phyloP scores from a whole-genome alignment of 2,797 vertebrate genomes.

The Sebastes hopkinsi region DNA sequence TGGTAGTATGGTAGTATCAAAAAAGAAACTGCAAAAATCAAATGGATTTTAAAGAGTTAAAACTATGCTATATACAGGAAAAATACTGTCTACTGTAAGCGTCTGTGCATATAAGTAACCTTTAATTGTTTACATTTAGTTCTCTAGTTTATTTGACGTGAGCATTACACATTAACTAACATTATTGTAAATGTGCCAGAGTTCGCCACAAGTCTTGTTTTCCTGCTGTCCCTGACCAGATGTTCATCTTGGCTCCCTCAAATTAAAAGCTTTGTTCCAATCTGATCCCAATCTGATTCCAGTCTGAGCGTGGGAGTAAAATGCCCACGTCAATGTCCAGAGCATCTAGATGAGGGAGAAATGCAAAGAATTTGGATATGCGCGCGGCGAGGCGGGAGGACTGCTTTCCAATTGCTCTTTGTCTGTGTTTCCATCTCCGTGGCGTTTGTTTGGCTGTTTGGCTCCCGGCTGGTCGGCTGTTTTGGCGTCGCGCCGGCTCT shows the following conservation, averaged over 20 bases:
- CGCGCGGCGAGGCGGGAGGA: conserved; percentile 29
- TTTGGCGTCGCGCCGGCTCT: conserved; percentile 79
- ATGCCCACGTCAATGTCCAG: conserved; percentile 41
- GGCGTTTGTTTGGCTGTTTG: conserved; percentile 63
- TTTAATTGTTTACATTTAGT: background rate
- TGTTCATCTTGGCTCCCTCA: conserved; percentile 51
- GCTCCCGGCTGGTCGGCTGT: conserved; percentile 56
- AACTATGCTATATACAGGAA: background rate
- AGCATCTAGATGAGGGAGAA: conserved; percentile 55
- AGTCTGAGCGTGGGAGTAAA: conserved; percentile 44
- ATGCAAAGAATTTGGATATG: conserved; percentile 66
- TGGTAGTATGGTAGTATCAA: background rate
- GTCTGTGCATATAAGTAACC: conserved; percentile 16
- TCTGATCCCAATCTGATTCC: conserved; percentile 56
- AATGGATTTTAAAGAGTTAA: background rate
- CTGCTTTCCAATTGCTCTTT: conserved; percentile 37
- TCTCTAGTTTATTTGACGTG: background rate
- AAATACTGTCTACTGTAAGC: background rate
- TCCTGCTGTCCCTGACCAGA: conserved; percentile 38
- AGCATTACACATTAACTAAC: background rate
- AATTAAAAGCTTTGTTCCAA: conserved; percentile 49
- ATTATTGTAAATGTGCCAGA: conserved; percentile 1
- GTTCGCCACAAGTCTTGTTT: conserved; percentile 4
- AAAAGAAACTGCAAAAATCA: background rate
- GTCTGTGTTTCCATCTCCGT: conserved; percentile 52